Percentiles rank a stretch among this genome's conserved stretches.
These are phyloP conservation scores for Pollenia amentaria DNA, from an alignment of 2,888 invertebrate genomes.

Conservation along the genomic window DNA sequence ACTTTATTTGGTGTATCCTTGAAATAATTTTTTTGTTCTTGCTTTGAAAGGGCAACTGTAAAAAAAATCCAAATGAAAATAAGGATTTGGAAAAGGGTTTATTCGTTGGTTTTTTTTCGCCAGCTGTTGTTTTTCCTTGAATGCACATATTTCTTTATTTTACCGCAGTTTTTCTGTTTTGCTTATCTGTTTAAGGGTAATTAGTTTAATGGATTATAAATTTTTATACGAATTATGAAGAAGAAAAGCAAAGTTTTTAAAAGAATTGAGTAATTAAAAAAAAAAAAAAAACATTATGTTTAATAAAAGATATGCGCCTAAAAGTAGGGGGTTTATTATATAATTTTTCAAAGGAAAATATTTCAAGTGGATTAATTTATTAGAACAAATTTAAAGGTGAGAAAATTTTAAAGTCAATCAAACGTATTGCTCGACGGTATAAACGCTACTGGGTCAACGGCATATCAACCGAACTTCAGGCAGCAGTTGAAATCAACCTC, in stretches of 20 bases:
- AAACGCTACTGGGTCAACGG: no score
- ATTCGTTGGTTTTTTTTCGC: neutral
- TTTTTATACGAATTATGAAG: conserved; percentile 38
- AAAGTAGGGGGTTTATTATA: neutral
- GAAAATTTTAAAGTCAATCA: no score
- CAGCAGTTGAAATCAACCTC: no score
- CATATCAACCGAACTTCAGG: no score
- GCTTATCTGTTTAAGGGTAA: conserved; percentile 36
- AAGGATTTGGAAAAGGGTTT: neutral
- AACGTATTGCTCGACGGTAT: no score
- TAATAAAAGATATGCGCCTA: conserved; percentile 6
- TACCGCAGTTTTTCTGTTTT: neutral
- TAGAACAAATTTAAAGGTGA: no score
- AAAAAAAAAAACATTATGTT: no score
- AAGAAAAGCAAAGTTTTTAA: neutral
- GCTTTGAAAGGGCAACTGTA: neutral
- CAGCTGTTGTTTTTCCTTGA: neutral
- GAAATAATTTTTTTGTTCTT: neutral
- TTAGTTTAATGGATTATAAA: conserved; percentile 64
- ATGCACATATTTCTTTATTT: neutral
- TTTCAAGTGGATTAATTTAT: no score
- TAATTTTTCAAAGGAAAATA: no score
- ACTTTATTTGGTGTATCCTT: conserved; percentile 38
- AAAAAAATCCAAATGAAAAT: neutral
- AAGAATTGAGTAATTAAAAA: no score